These are phyloP conservation scores for Aythya baeri DNA, from an alignment of 2,113 vertebrate species.

Conservation along the genomic window DNA sequence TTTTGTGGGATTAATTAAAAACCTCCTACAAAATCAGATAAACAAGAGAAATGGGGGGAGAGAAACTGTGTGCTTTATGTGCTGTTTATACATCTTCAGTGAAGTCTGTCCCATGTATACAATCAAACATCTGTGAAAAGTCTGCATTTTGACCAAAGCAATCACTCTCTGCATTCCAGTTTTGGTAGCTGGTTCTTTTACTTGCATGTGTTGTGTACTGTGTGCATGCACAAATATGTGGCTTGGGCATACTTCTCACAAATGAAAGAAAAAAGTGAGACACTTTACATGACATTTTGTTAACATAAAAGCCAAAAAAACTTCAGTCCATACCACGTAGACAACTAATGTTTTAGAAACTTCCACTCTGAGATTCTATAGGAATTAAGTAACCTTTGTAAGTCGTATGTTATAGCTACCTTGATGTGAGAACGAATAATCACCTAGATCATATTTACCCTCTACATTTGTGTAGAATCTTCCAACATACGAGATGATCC, in stretches of 20 bases:
- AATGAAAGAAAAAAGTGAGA: background rate
- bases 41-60: background rate
- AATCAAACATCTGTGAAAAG: constrained; percentile 29
- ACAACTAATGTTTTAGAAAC: background rate
- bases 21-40: constrained; percentile 31
- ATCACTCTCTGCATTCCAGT: background rate
- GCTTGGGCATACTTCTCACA: background rate
- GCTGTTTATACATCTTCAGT: background rate
- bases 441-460: background rate
- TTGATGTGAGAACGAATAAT: background rate
- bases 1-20: constrained; percentile 41
- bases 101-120: background rate
- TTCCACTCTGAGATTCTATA: background rate
- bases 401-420: background rate
- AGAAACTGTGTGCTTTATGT: background rate
- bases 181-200: background rate
- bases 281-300: background rate
- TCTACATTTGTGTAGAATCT: background rate
- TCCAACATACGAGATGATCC: background rate
- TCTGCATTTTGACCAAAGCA: background rate
- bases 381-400: background rate
- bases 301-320: background rate
- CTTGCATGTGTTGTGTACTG: background rate
- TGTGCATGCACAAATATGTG: background rate
- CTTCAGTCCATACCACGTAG: background rate